These are phyloP conservation scores for Apostichopus leukothele DNA, from an alignment of 53 echinoderm and acorn worm species.

Conservation along the genomic window DNA sequence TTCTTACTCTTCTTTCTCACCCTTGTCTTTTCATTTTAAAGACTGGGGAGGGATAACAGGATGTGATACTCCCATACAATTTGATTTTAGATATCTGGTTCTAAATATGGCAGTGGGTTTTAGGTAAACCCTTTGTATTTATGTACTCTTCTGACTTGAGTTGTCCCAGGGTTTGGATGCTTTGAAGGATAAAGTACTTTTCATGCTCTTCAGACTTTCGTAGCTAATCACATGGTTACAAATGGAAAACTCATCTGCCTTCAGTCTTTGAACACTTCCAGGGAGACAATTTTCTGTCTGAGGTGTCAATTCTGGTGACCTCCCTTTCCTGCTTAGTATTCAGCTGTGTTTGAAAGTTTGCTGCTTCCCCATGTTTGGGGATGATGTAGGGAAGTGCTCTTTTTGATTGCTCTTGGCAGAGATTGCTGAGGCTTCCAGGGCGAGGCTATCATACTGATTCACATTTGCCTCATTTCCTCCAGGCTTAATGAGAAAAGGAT, in stretches of 20 bases:
- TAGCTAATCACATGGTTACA: background rate
- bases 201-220: background rate
- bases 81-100: no score
- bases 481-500: conserved; percentile 30
- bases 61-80: no score
- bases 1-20: no score
- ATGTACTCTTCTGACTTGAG: no score
- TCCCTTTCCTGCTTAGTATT: conserved; percentile 16
- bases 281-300: background rate
- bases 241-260: background rate
- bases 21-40: no score
- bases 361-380: background rate
- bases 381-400: background rate
- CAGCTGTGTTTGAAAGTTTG: background rate
- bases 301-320: conserved; percentile 3
- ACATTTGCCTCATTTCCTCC: conserved; percentile 35
- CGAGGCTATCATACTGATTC: conserved; percentile 16
- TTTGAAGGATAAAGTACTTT: no score
- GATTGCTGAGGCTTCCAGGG: conserved; percentile 2
- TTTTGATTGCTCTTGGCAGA: background rate
- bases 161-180: no score
- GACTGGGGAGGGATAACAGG: no score
- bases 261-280: conserved; percentile 15
- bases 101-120: no score
- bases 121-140: no score